phyloP scores from a whole-genome alignment of 2,113 vertebrate genomes.

The Indri indri region DNA sequence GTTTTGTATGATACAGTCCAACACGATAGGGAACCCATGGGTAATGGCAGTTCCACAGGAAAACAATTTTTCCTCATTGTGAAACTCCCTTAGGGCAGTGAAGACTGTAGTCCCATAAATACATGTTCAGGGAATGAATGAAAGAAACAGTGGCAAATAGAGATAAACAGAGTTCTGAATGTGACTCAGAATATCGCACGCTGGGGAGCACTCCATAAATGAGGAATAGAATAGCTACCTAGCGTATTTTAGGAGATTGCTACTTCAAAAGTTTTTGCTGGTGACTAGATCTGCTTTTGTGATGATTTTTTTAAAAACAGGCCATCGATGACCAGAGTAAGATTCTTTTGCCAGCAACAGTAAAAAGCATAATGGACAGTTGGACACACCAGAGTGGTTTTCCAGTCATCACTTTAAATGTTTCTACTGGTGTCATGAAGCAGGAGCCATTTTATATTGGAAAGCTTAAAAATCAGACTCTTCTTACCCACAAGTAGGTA shows the following conservation, averaged over 20 bases:
- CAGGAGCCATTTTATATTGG: constrained; percentile 82
- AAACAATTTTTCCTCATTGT: background rate
- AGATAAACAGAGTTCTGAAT: background rate
- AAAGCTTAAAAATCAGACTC: constrained; percentile 73
- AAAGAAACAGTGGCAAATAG: background rate
- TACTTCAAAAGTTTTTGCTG: constrained; percentile 4
- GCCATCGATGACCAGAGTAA: constrained; percentile 82
- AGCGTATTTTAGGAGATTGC: background rate
- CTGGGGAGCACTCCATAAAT: background rate
- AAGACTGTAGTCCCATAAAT: background rate
- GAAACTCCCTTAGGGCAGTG: background rate
- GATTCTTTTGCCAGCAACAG: constrained; percentile 82
- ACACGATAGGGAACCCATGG: background rate
- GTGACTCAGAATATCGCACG: background rate
- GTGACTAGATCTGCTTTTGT: background rate
- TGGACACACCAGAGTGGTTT: constrained; percentile 86
- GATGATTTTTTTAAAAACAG: constrained; percentile 78
- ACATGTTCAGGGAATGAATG: background rate
- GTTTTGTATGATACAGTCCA: background rate
- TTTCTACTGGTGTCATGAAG: constrained; percentile 81
- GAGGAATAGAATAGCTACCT: background rate
- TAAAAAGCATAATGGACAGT: constrained; percentile 88
- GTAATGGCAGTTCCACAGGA: background rate
- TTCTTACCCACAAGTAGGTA: constrained; percentile 81
- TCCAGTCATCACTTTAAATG: constrained; percentile 86